Percentiles rank a stretch among this genome's conserved stretches.
Conservation (phyloP, 2,888 invertebrate genomes). For the Capitulum mitella region DNA sequence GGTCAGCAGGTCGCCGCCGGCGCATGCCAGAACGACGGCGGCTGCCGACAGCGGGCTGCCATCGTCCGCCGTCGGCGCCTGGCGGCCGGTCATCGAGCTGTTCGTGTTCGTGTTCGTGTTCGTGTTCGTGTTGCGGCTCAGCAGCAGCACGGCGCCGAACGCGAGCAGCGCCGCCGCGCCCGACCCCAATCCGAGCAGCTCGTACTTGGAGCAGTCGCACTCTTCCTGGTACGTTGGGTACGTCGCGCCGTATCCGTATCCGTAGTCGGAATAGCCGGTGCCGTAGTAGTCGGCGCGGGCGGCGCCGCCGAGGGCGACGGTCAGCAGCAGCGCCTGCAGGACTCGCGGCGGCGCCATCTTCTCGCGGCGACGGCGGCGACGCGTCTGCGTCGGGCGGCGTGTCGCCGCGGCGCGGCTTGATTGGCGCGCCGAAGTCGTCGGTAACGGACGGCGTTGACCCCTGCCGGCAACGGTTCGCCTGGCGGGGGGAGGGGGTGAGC, state of each 20-base stretch:
- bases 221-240: not conserved
- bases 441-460: too few relatives aligned
- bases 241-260: not conserved
- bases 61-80: not conserved
- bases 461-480: too few relatives aligned
- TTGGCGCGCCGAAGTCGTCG: too few relatives aligned
- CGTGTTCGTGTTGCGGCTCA: not conserved
- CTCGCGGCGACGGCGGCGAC: too few relatives aligned
- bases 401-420: too few relatives aligned
- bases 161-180: not conserved
- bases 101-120: not conserved
- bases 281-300: not conserved
- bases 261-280: not conserved
- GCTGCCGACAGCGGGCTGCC: not conserved
- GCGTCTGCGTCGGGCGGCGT: too few relatives aligned
- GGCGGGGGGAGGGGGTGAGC: too few relatives aligned
- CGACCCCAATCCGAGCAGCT: not conserved
- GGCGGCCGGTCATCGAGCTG: not conserved
- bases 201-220: slow-evolving; percentile 20
- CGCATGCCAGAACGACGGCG: not conserved
- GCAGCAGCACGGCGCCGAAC: not conserved
- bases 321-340: too few relatives aligned
- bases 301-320: not conserved
- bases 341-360: too few relatives aligned
- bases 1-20: not conserved